Percentiles rank a stretch among this genome's conserved stretches.
Conservation (phyloP, 2,113 vertebrate species). For the Phaethornis superciliosus region DNA sequence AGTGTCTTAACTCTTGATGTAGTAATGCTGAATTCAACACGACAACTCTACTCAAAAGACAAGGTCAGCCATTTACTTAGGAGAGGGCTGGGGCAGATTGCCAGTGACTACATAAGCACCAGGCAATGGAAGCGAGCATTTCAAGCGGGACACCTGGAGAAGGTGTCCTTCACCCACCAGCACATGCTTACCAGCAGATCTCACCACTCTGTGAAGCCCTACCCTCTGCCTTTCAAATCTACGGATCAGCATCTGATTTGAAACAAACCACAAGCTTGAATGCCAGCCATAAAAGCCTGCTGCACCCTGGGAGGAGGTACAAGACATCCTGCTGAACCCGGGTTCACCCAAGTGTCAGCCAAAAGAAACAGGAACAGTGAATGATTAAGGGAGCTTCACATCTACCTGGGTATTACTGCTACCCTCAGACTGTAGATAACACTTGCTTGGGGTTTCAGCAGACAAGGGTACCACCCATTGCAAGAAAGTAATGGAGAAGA, state of each 20-base stretch:
- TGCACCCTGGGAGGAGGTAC: not conserved
- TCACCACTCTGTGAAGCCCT: not conserved
- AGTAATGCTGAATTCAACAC: not conserved
- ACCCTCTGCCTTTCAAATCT: not conserved
- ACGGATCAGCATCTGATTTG: not conserved
- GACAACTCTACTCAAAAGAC: not conserved
- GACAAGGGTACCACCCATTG: not conserved
- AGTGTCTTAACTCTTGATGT: not conserved
- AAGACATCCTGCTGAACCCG: not conserved
- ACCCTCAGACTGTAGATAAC: not conserved
- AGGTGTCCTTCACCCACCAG: not conserved
- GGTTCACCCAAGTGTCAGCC: not conserved
- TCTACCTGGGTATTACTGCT: not conserved
- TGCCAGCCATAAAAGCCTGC: not conserved
- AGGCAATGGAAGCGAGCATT: not conserved
- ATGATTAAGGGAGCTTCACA: not conserved
- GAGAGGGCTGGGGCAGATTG: not conserved
- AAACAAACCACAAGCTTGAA: not conserved
- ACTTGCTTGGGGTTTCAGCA: not conserved
- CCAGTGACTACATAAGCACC: rapidly evolving
- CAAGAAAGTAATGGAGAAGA: not conserved
- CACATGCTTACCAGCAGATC: not conserved
- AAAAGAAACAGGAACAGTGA: not conserved
- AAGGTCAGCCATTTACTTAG: not conserved
- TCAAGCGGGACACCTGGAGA: not conserved